Evolutionary conservation across 2,797 vertebrate genomes (phyloP), one percentile per base, ranked within the genome.

Genomic region (Takifugu rubripes): DNA sequence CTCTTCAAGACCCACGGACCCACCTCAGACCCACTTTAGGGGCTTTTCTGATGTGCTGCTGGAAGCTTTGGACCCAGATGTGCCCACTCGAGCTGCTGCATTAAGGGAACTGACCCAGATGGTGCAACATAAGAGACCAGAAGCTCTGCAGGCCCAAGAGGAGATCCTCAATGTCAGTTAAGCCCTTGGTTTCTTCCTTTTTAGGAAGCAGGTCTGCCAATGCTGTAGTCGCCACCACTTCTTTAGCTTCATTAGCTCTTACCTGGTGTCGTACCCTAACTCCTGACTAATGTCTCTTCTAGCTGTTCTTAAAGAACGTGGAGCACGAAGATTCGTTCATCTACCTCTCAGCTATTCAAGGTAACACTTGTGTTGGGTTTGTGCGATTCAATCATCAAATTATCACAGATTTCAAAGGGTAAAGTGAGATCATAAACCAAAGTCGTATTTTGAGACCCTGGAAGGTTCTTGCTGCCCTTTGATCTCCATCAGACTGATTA

Each of bases 331-430:
- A 98, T 2, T 83, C 95, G 3, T 99, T 98, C 46, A 81, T 98
- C 49, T 99, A 98, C 84, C 91, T 99, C 60, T 98, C 97, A 6
- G 96, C 97, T 24, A 95, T 99, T 85, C 96, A 97, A 91, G 96
- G 96, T 98, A 88, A 89, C 36, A 3, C 4, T 3, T 2, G 2
- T 33, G 7, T 33, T 33, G 31, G 21, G 21, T 21, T 21, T 21
- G 21, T 21, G 21, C 21, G 1, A 21, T 21, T 21, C 21, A 21
- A 21, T 1, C 21, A 21, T 21, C 21, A 21, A 21, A 21, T 21
- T 21, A 21, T 21, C 21, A 21, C 21, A 21, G 21, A 21, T 21
- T 21, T 21, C 21, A 21, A 21, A 21, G 21, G 1, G 21, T 21
- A 21, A 21, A 21, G 21, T 21, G 21, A 21, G 21, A 21, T 21